phyloP scores from a whole-genome alignment of 2,888 invertebrate genomes.

The Chesias legatella region DNA sequence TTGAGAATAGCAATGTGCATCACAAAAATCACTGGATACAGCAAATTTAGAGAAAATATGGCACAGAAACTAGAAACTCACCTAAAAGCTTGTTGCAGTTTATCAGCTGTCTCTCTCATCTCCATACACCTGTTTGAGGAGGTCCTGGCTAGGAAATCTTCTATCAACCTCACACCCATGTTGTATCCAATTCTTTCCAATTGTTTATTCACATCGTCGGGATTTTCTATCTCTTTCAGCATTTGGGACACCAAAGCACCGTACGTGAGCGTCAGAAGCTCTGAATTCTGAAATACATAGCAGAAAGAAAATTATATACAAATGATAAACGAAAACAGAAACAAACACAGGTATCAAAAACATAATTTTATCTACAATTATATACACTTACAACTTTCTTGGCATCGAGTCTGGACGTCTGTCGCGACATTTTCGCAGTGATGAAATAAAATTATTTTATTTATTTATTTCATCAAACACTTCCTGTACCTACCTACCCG shows the following conservation, averaged over 20 bases:
- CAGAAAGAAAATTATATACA: neutral
- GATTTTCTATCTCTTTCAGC: constrained; percentile 96
- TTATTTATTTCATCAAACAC: no score
- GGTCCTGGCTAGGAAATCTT: constrained; percentile 97
- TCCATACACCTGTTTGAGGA: constrained; percentile 95
- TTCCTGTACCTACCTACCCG: no score
- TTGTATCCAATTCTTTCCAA: constrained; percentile 97
- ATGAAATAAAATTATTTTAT: no score
- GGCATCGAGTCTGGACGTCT: constrained; percentile 85
- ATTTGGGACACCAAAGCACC: constrained; percentile 98
- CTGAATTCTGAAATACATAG: constrained; percentile 88
- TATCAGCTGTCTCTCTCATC: constrained; percentile 98
- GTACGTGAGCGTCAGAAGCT: constrained; percentile 97
- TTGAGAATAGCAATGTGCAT: no score
- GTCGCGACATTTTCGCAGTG: constrained; percentile 84
- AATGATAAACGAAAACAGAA: constrained; percentile 8
- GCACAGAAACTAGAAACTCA: constrained; percentile 33
- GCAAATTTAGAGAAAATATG: neutral
- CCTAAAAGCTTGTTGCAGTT: constrained; percentile 89
- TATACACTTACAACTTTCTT: constrained; percentile 86
- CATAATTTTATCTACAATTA: neutral
- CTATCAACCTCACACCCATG: constrained; percentile 98
- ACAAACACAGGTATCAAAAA: neutral
- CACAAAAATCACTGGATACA: neutral
- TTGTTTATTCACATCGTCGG: constrained; percentile 98